These are phyloP conservation scores for Zootoca vivipara DNA, from an alignment of 2,113 vertebrate genomes.

Conservation along the genomic window DNA sequence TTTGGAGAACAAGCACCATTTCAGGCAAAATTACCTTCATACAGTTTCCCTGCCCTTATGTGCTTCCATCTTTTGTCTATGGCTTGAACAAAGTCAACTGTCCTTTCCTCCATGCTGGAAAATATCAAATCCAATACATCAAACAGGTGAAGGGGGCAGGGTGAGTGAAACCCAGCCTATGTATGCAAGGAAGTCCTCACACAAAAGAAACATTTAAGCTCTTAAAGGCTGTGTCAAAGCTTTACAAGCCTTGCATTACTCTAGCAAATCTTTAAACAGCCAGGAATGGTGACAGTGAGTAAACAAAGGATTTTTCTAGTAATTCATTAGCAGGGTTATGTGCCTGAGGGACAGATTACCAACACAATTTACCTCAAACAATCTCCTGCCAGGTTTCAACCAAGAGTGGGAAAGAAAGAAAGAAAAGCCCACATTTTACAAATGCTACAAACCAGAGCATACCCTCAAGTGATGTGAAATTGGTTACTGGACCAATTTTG, in stretches of 20 bases:
- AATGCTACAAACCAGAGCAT: neutral
- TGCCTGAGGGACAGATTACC: constrained; percentile 6
- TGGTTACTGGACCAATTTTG: neutral
- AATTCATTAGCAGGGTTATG: constrained; percentile 39
- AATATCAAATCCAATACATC: neutral
- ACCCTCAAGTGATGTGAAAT: neutral
- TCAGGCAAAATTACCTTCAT: neutral
- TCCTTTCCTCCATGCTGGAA: neutral
- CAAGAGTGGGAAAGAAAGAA: neutral
- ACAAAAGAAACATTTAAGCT: neutral
- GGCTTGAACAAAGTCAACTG: too few relatives aligned
- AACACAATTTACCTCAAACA: neutral
- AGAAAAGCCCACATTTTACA: neutral
- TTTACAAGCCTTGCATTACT: constrained; percentile 33
- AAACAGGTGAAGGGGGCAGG: neutral
- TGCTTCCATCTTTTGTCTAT: neutral
- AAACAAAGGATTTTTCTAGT: constrained; percentile 26
- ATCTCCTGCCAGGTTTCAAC: neutral
- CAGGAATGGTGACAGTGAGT: neutral
- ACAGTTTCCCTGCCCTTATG: neutral
- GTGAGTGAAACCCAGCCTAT: neutral
- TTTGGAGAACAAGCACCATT: neutral
- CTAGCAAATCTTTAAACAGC: constrained; percentile 14
- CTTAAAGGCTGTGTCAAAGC: constrained; percentile 9
- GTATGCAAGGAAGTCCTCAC: neutral